Evolutionary conservation across 2,797 vertebrate species (phyloP).

Genomic region (Brachyrhaphis roseni): DNA sequence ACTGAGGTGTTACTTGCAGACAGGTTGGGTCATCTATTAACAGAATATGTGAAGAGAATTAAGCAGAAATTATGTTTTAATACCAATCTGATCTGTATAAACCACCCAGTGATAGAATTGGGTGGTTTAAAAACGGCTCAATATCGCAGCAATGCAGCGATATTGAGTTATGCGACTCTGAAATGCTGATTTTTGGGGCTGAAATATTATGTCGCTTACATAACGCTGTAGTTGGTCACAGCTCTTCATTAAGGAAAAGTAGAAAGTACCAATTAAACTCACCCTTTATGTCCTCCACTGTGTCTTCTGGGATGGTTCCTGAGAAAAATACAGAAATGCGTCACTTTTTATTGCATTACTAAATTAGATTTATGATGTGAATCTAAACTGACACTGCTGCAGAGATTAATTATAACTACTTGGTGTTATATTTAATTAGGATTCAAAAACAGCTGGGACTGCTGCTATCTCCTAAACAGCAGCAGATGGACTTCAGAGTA

Average conservation of each 20-base stretch:
- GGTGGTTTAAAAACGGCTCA: too few species aligned
- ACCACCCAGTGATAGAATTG: not conserved
- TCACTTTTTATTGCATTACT: not conserved
- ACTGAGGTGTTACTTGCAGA: not conserved
- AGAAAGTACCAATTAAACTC: conserved; percentile 38
- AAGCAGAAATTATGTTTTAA: not conserved
- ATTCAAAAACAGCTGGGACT: not conserved
- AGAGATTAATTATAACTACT: not conserved
- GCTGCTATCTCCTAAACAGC: not conserved
- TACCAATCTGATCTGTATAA: not conserved
- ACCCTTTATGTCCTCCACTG: conserved; percentile 98
- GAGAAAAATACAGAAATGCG: conserved; percentile 17
- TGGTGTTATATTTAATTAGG: not conserved
- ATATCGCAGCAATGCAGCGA: too few species aligned
- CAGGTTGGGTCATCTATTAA: not conserved
- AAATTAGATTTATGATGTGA: not conserved
- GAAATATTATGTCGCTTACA: not conserved
- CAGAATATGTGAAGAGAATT: not conserved
- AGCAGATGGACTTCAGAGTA: not conserved
- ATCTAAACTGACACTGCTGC: not conserved
- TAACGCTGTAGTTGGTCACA: not conserved
- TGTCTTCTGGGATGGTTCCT: conserved; percentile 91
- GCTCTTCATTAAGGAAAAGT: too few species aligned
- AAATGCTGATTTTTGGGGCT: not conserved
- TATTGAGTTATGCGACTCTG: not conserved